These are phyloP conservation scores for Morelia viridis DNA, from an alignment of 2,797 vertebrate genomes.

Conservation along the genomic window DNA sequence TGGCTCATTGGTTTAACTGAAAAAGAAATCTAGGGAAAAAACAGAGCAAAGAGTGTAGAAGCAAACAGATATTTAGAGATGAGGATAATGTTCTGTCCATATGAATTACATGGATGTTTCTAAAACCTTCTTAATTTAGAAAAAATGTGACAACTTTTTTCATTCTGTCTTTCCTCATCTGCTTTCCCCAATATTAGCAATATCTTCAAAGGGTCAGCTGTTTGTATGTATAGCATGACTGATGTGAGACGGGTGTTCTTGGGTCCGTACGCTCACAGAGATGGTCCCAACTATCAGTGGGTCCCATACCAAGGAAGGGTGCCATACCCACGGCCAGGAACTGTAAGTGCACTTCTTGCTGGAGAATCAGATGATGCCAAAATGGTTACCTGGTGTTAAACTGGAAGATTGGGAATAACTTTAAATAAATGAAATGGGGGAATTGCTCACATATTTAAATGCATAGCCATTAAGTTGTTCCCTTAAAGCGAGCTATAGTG, in stretches of 20 bases:
- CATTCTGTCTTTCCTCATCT: slow-evolving; percentile 11
- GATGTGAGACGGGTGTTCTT: slow-evolving; percentile 95
- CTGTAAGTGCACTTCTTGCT: slow-evolving; percentile 79
- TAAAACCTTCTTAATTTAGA: slow-evolving; percentile 61
- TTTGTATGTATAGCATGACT: slow-evolving; percentile 97
- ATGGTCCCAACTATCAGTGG: slow-evolving; percentile 98
- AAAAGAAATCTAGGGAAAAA: background rate
- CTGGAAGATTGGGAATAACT: background rate
- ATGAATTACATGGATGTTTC: slow-evolving; percentile 33
- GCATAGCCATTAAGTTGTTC: background rate
- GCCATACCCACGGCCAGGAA: slow-evolving; percentile 95
- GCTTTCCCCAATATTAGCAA: slow-evolving; percentile 77
- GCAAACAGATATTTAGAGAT: background rate
- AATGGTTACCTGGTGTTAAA: background rate
- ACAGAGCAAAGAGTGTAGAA: background rate
- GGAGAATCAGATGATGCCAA: background rate
- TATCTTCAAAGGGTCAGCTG: slow-evolving; percentile 97
- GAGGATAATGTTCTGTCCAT: background rate
- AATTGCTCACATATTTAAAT: background rate
- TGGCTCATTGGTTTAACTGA: no score
- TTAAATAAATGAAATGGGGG: background rate
- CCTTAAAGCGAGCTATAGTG: no score
- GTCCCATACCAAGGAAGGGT: slow-evolving; percentile 94
- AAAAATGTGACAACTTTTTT: slow-evolving; percentile 29
- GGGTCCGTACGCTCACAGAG: slow-evolving; percentile 94